A percentile compares a stretch with the other conserved stretches of the same genome.
These are phyloP conservation scores for Aegithalos caudatus DNA, from an alignment of 2,113 vertebrate species.

Conservation along the genomic window DNA sequence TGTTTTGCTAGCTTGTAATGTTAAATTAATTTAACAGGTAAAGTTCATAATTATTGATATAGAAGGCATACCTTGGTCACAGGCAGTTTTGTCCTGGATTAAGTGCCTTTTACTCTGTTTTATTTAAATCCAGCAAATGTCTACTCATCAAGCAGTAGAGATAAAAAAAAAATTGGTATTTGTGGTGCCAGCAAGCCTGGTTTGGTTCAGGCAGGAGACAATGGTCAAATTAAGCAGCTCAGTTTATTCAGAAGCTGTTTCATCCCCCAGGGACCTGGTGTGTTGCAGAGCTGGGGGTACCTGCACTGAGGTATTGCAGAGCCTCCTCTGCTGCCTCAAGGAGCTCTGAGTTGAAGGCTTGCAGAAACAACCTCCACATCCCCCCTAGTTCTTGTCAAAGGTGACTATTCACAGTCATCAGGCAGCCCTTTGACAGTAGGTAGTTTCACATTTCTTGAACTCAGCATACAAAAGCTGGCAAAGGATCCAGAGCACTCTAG, in stretches of 20 bases:
- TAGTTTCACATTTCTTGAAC: conserved; percentile 17
- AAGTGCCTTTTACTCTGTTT: background rate
- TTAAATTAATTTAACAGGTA: background rate
- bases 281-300: background rate
- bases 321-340: background rate
- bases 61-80: background rate
- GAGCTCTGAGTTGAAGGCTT: background rate
- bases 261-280: background rate
- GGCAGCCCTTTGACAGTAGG: background rate
- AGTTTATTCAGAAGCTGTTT: background rate
- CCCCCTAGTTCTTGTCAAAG: conserved; percentile 1
- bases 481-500: conserved; percentile 2
- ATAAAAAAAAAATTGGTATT: background rate
- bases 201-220: background rate
- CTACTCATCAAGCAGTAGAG: background rate
- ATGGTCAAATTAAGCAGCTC: background rate
- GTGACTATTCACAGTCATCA: conserved; percentile 50
- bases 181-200: background rate
- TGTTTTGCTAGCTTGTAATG: background rate
- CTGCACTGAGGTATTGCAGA: background rate
- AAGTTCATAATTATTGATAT: background rate
- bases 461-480: conserved; percentile 37
- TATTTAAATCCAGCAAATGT: background rate
- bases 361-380: conserved; percentile 26
- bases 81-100: background rate